These are phyloP conservation scores for Drosophila tani DNA, from an alignment of 1,140 invertebrate genomes.

Conservation along the genomic window DNA sequence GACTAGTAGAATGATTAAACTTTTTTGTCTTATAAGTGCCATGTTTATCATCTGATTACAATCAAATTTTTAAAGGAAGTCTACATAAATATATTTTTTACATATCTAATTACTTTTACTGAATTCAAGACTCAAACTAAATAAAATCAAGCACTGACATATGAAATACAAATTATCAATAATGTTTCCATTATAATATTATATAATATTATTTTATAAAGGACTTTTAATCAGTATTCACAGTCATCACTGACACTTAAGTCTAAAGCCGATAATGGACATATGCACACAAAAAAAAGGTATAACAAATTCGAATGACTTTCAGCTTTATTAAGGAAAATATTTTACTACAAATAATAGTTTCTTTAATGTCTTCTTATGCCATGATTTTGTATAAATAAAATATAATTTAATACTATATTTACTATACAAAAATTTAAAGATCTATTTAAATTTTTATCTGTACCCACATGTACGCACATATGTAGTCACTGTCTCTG, in stretches of 20 bases:
- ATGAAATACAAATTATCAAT: not conserved
- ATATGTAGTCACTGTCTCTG: constrained; percentile 19
- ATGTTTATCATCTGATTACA: not conserved
- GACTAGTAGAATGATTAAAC: not conserved
- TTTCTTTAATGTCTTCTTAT: too few relatives aligned
- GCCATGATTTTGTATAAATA: not conserved
- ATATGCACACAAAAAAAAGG: constrained; percentile 25
- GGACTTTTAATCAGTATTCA: not conserved
- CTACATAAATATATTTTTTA: not conserved
- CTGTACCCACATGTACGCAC: constrained; percentile 27
- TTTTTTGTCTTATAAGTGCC: not conserved
- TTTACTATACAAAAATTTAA: not conserved
- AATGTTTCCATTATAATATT: too few relatives aligned
- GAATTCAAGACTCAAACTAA: not conserved
- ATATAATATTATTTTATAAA: too few relatives aligned
- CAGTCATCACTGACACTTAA: constrained; percentile 30
- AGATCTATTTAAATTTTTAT: not conserved
- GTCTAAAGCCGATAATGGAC: constrained; percentile 59
- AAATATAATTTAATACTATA: not conserved
- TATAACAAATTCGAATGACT: not conserved
- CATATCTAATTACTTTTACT: not conserved
- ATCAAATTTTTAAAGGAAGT: not conserved
- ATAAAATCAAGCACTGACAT: not conserved
- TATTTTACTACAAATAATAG: not conserved
- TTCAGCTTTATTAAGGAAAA: not conserved